Evolutionary conservation across 2,888 invertebrate species (phyloP), one percentile per base, ranked within the genome.

Genomic region (Eristalis arbustorum): DNA sequence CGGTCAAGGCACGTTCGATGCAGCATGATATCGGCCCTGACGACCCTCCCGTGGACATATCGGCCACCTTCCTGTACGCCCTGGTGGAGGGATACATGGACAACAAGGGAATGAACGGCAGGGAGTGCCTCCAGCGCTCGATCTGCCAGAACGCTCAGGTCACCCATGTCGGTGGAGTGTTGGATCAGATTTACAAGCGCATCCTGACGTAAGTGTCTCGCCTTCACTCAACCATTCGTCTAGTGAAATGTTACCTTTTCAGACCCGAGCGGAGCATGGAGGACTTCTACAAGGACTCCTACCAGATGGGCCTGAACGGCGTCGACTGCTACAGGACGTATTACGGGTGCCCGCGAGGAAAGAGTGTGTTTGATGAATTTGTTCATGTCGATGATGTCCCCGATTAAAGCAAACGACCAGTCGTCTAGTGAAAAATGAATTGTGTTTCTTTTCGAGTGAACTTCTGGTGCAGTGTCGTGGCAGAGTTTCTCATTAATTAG

Each of bases 61-160:
- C 85, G 37, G 82, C 85, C 25, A 82, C 69, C 23, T 87, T 87
- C 14, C 37, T 78, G 4, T 87, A 87, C 22, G 83, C 75, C 2
- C 62, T 83, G 25, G 42, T 83, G 37, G 87, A 87, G 49, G 83
- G 14, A 14, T 83, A 72, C 42, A 87, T 87, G 87, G 63, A 83
- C 71, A 57, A 64, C 18, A 78, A 75, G 63, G 78, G 83, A 13
- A 42, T 75, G 22, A 83, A 78, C 71, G 87, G 87, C 34, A 74
- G 82, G 42, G 78, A 82, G 57, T 87, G 87, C n/a, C 56, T 83
- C 28, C 82, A 75, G 62, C 63, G 83, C 59, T 78, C 83, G 28
- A 87, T 87, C 63, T 87, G 83, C 25, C 78, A 87, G 37, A 83
- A 83, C n/a, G 77, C 87, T 6, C 87, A 87, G 64, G 78, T 87